Conservation (phyloP, 2,113 vertebrate species). For the Ptychochromis oligacanthus region DNA sequence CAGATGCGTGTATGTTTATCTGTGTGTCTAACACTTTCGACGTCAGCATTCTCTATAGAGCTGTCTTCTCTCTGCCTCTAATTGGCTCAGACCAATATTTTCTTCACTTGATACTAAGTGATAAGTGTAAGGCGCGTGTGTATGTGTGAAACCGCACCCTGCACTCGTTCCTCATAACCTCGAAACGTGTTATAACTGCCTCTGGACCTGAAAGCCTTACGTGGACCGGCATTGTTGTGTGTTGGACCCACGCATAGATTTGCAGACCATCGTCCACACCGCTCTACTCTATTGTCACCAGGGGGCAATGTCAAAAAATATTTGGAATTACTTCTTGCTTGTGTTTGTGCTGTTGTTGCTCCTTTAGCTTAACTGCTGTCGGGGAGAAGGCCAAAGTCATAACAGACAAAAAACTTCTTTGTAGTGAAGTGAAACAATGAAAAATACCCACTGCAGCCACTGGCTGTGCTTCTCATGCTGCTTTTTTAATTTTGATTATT, state of each 20-base stretch:
- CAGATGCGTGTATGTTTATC: not conserved
- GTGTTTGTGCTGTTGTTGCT: not conserved
- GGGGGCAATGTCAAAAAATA: too few relatives aligned
- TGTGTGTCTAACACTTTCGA: not conserved
- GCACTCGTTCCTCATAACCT: not conserved
- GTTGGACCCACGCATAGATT: not conserved
- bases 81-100: not conserved
- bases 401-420: not conserved
- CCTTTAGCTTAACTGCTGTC: too few relatives aligned
- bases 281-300: too few relatives aligned
- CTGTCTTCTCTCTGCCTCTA: not conserved
- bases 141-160: constrained; percentile 5
- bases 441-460: too few relatives aligned
- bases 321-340: not conserved
- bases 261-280: not conserved
- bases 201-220: constrained; percentile 9
- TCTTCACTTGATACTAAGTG: constrained; percentile 3
- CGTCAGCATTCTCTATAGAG: not conserved
- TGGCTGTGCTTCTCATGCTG: not conserved
- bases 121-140: not conserved
- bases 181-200: constrained; percentile 3
- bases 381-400: not conserved
- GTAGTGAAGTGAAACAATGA: too few relatives aligned
- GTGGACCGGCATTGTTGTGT: not conserved
- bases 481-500: not conserved